These are phyloP conservation scores for Tapera naevia DNA, from an alignment of 2,797 vertebrate species.

Conservation along the genomic window DNA sequence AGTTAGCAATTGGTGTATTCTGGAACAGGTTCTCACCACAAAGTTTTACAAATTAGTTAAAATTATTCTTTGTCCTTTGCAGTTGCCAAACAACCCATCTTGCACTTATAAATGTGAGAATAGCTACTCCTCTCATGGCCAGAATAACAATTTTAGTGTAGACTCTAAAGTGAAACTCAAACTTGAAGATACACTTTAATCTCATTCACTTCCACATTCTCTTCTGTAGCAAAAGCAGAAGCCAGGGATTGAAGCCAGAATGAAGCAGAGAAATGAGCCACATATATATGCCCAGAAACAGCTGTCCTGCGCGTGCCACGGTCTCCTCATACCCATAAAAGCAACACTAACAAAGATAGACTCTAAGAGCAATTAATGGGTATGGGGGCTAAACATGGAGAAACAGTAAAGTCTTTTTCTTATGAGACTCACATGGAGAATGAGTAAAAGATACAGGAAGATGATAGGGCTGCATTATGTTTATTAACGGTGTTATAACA, in stretches of 20 bases:
- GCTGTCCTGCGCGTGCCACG: neutral
- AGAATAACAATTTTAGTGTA: neutral
- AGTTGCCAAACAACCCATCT: neutral
- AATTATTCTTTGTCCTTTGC: neutral
- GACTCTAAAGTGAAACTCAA: neutral
- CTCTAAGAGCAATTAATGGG: neutral
- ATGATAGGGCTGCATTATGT: neutral
- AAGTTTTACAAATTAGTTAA: constrained; percentile 24
- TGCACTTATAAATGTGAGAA: neutral
- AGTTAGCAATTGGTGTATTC: neutral
- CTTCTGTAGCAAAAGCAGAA: neutral
- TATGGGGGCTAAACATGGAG: neutral
- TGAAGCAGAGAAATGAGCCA: neutral
- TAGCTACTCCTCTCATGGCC: neutral
- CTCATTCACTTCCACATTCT: neutral
- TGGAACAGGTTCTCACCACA: neutral
- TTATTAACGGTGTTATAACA: neutral
- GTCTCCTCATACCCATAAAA: neutral
- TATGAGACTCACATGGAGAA: neutral
- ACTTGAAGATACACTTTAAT: neutral
- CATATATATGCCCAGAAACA: neutral
- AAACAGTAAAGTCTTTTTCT: neutral
- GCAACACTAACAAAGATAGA: neutral
- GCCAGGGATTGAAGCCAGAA: neutral
- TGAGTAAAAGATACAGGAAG: neutral